A percentile compares a stretch with the other conserved stretches of the same genome.
Conservation (phyloP, 2,113 vertebrate genomes). For the Poeciliopsis retropinna region DNA sequence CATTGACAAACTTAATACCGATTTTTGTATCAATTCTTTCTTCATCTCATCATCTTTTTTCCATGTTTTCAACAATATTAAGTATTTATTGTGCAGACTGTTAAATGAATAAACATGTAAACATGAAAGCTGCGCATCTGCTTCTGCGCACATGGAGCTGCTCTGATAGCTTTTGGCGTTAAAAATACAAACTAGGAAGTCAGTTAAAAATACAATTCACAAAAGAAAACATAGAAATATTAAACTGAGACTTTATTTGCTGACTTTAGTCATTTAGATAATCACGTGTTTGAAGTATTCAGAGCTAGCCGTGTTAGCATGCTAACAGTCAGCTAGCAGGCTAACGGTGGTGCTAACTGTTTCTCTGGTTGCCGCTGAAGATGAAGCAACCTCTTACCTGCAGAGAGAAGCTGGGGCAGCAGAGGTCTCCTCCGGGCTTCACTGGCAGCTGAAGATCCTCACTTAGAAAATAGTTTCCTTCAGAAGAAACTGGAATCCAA, state of each 20-base stretch:
- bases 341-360: slow-evolving; percentile 26
- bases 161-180: slow-evolving; percentile 10
- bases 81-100: background rate
- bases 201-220: background rate
- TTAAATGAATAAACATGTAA: background rate
- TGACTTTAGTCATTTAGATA: background rate
- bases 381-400: slow-evolving; percentile 38
- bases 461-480: slow-evolving; percentile 1
- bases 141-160: slow-evolving; percentile 13
- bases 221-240: background rate
- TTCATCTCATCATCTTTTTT: no score
- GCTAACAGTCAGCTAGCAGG: slow-evolving; percentile 26
- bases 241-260: background rate
- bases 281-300: background rate
- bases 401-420: background rate
- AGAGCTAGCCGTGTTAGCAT: background rate
- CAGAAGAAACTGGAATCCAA: background rate
- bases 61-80: no score
- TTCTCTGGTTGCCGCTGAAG: background rate
- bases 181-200: slow-evolving; percentile 9
- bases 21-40: no score
- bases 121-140: slow-evolving; percentile 1
- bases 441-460: background rate
- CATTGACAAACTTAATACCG: no score
- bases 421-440: background rate